A percentile compares a stretch with the other conserved stretches of the same genome.
phyloP scores from a whole-genome alignment of 1,140 invertebrate genomes.

The Lasioglossum baleicum region DNA sequence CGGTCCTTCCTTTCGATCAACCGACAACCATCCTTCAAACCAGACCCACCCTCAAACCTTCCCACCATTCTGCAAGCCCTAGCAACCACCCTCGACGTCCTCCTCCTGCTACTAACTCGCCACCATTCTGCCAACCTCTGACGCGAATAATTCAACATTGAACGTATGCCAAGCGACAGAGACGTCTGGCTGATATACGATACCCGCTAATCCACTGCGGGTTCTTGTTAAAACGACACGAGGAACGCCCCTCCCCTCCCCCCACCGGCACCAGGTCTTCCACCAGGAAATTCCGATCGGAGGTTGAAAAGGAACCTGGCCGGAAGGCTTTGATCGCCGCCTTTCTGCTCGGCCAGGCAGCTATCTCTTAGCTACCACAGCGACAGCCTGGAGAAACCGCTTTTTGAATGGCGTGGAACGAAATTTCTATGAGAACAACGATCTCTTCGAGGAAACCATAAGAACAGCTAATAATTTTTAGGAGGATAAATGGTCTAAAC shows the following conservation, averaged over 20 bases:
- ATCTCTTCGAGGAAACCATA: too few species aligned
- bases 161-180: slow-evolving; percentile 38
- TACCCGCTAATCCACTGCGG: slow-evolving; percentile 31
- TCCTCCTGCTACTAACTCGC: not conserved
- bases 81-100: too few species aligned
- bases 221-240: not conserved
- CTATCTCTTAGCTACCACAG: too few species aligned
- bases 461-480: too few species aligned
- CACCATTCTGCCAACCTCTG: not conserved
- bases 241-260: not conserved
- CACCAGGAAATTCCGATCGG: slow-evolving; percentile 14
- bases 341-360: not conserved
- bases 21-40: not conserved
- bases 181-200: not conserved
- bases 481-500: too few species aligned
- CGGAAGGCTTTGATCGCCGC: slow-evolving; percentile 14
- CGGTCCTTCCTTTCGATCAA: not conserved
- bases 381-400: too few species aligned
- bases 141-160: slow-evolving; percentile 39
- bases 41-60: not conserved
- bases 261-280: not conserved
- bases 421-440: too few species aligned
- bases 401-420: too few species aligned
- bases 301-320: not conserved
- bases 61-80: not conserved